Percentiles rank a stretch among this genome's conserved stretches.
Conservation (phyloP, 2,888 invertebrate species). For the Xestia rhomboidea region DNA sequence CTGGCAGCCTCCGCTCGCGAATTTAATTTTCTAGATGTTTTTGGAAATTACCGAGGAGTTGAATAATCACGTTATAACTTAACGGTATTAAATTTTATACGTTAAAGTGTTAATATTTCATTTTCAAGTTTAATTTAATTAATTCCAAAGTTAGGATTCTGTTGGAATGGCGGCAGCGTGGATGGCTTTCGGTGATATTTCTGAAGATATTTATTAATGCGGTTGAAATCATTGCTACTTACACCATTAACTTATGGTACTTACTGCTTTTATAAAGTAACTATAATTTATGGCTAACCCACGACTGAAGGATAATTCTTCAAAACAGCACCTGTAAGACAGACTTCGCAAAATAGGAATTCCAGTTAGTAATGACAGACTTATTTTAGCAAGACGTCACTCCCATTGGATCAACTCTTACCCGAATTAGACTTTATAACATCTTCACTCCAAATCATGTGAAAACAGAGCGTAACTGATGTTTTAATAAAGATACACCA, state of each 20-base stretch:
- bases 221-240: slow-evolving; percentile 10
- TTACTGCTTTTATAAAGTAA: background rate
- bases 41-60: slow-evolving; percentile 89
- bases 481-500: background rate
- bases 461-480: background rate
- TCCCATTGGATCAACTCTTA: background rate
- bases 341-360: background rate
- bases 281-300: background rate
- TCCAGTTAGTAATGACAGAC: background rate
- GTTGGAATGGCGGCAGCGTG: slow-evolving; percentile 71
- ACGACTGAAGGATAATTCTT: background rate
- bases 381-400: background rate
- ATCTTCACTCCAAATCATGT: background rate
- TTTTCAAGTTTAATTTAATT: slow-evolving; percentile 91
- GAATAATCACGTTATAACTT: slow-evolving; percentile 91
- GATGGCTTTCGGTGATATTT: slow-evolving; percentile 74
- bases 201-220: slow-evolving; percentile 69
- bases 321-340: background rate
- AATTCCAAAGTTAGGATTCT: slow-evolving; percentile 87
- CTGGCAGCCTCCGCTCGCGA: slow-evolving; percentile 80
- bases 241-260: background rate
- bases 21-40: slow-evolving; percentile 90
- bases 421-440: background rate
- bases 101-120: slow-evolving; percentile 91
- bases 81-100: slow-evolving; percentile 90